Evolutionary conservation across 2,113 vertebrate species (phyloP).

Genomic region (Micromys minutus): DNA sequence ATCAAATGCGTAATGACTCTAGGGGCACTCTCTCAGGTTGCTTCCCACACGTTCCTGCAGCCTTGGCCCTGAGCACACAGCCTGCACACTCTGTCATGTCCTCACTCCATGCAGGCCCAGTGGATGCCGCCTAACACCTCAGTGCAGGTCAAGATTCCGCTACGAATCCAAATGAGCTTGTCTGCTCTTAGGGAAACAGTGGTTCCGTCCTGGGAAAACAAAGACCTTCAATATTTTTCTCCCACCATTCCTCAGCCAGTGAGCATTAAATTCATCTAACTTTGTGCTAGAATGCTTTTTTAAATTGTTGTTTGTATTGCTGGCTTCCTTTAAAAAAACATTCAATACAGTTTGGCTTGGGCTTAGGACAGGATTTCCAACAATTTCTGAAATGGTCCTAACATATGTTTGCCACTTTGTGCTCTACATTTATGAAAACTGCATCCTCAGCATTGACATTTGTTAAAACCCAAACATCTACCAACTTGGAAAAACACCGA

Average conservation of each 20-base stretch:
- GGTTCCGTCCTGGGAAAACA: not conserved
- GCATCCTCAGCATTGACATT: not conserved
- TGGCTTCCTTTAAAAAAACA: not conserved
- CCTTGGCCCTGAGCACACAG: not conserved
- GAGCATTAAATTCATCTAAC: not conserved
- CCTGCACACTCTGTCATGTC: rapidly evolving
- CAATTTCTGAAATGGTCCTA: not conserved
- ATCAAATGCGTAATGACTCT: not conserved
- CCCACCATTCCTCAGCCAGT: not conserved
- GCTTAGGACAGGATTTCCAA: not conserved
- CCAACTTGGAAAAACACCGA: not conserved
- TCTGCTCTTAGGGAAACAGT: not conserved
- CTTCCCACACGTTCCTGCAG: not conserved
- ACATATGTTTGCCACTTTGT: not conserved
- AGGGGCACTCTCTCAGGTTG: not conserved
- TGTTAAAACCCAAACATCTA: not conserved
- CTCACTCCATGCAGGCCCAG: too few species aligned
- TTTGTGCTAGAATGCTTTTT: not conserved
- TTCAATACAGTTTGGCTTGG: not conserved
- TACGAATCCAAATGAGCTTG: not conserved
- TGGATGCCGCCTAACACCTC: not conserved
- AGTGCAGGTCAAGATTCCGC: not conserved
- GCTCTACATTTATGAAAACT: not conserved
- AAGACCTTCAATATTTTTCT: not conserved
- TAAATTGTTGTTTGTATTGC: not conserved